Percentiles rank a stretch among this genome's conserved stretches.
These are phyloP conservation scores for Bombyx mandarina DNA, from an alignment of 1,140 invertebrate species.

Conservation along the genomic window DNA sequence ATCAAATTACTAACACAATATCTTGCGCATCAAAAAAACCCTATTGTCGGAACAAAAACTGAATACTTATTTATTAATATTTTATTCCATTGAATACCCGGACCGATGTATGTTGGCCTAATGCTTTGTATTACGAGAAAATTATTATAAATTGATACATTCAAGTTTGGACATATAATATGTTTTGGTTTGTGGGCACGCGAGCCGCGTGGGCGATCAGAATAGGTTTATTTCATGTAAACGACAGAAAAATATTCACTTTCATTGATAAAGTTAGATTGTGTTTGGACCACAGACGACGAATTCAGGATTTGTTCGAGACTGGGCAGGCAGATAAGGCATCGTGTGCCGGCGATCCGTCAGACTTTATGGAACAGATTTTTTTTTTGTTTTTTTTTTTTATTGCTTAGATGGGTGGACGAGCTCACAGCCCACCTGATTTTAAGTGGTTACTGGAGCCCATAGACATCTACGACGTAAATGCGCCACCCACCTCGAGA, in stretches of 20 bases:
- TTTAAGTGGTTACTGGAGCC: no score
- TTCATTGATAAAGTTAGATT: constrained; percentile 29
- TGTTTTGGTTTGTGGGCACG: constrained; percentile 7
- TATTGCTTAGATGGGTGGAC: no score
- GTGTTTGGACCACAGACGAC: constrained; percentile 29
- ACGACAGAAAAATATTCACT: constrained; percentile 3
- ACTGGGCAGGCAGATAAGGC: background rate
- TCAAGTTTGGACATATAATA: constrained; percentile 18
- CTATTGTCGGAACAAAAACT: constrained; percentile 4
- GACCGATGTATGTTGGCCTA: constrained; percentile 10
- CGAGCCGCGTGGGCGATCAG: constrained; percentile 23
- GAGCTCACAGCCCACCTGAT: no score
- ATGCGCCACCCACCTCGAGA: no score
- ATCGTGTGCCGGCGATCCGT: background rate
- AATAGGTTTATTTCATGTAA: constrained; percentile 23
- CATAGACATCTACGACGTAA: no score
- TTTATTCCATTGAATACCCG: constrained; percentile 4
- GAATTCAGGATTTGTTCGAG: constrained; percentile 10
- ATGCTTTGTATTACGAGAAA: constrained; percentile 37
- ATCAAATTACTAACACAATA: constrained; percentile 6
- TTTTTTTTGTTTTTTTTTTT: no score
- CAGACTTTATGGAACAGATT: background rate
- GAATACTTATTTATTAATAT: constrained; percentile 3
- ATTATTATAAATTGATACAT: constrained; percentile 48
- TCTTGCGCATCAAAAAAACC: background rate